Percentiles rank a stretch among this genome's conserved stretches.
phyloP scores from a whole-genome alignment of 2,888 invertebrate species.

The Eilema caniola region DNA sequence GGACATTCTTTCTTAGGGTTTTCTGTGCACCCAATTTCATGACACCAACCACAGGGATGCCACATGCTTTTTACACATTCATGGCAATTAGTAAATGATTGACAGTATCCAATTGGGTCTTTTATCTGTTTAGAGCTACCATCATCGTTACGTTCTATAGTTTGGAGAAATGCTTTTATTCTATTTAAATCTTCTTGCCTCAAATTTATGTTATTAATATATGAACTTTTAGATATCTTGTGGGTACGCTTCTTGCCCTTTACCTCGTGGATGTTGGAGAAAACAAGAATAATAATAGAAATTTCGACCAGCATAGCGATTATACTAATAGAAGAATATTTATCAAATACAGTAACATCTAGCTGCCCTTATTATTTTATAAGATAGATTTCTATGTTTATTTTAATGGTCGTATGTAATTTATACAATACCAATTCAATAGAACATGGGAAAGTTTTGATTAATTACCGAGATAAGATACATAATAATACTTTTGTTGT shows the following conservation, averaged over 20 bases:
- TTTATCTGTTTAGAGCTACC: slow-evolving; percentile 3
- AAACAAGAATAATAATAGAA: slow-evolving; percentile 22
- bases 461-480: background rate
- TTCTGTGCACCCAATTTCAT: slow-evolving; percentile 61
- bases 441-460: slow-evolving; percentile 8
- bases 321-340: background rate
- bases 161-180: slow-evolving; percentile 29
- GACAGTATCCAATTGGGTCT: slow-evolving; percentile 49
- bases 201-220: slow-evolving; percentile 12
- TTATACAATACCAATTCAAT: slow-evolving; percentile 1
- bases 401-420: slow-evolving; percentile 13
- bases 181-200: slow-evolving; percentile 23
- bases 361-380: slow-evolving; percentile 21
- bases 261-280: slow-evolving; percentile 13
- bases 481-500: background rate
- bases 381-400: slow-evolving; percentile 22
- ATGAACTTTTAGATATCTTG: background rate
- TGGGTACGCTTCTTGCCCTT: background rate
- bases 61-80: slow-evolving; percentile 57
- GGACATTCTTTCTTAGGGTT: slow-evolving; percentile 51
- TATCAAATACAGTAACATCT: background rate
- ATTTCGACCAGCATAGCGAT: slow-evolving; percentile 24
- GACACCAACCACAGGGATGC: slow-evolving; percentile 65
- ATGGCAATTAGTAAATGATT: slow-evolving; percentile 51
- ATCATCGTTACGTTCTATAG: slow-evolving; percentile 6